phyloP scores from a whole-genome alignment of 2,113 vertebrate genomes.

The Puma concolor region DNA sequence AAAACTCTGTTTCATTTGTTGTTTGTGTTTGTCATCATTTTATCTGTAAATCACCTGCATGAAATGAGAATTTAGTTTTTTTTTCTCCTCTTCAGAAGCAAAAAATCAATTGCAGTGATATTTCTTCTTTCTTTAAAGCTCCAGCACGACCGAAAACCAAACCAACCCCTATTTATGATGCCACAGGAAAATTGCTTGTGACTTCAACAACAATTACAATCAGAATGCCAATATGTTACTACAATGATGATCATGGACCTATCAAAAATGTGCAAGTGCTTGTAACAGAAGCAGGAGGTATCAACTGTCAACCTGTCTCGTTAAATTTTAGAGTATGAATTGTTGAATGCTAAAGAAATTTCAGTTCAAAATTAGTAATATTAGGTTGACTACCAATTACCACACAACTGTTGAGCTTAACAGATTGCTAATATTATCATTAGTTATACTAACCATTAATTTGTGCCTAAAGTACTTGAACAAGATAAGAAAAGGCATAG shows the following conservation, averaged over 20 bases:
- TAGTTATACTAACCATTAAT: not conserved
- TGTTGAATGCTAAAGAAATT: not conserved
- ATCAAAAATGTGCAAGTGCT: slow-evolving; percentile 96
- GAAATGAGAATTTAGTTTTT: slow-evolving; percentile 21
- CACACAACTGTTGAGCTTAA: not conserved
- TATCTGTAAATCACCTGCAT: not conserved
- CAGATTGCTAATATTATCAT: slow-evolving; percentile 2
- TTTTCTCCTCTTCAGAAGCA: not conserved
- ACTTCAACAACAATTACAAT: slow-evolving; percentile 95
- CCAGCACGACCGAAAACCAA: slow-evolving; percentile 92
- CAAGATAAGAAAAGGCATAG: not conserved
- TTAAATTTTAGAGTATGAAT: not conserved
- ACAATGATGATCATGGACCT: slow-evolving; percentile 95
- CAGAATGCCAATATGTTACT: slow-evolving; percentile 96
- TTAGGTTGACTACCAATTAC: not conserved
- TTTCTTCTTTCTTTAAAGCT: slow-evolving; percentile 86
- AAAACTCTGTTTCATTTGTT: not conserved
- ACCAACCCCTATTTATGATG: slow-evolving; percentile 89
- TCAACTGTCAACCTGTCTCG: slow-evolving; percentile 57
- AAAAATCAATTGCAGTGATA: not conserved
- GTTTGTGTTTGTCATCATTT: not conserved
- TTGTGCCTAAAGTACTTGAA: not conserved
- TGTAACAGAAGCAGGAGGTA: slow-evolving; percentile 95
- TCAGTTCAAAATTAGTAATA: slow-evolving; percentile 13
- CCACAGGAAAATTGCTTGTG: slow-evolving; percentile 89